Evolutionary conservation across 2,888 invertebrate species (phyloP), one percentile per base, ranked within the genome.

Genomic region (Seladonia tumulorum): DNA sequence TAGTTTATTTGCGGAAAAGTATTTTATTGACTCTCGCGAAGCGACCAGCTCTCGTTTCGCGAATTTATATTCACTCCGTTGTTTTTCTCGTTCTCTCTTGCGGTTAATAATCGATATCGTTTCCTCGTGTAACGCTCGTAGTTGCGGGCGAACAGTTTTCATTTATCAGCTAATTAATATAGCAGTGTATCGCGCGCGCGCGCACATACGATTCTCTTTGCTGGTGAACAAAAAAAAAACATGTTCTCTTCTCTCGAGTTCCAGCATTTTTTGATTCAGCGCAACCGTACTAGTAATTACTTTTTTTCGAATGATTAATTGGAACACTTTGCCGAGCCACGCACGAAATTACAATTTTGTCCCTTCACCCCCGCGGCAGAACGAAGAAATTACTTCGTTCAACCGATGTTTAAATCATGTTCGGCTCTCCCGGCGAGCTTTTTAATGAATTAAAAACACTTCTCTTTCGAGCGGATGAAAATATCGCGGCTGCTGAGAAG

Each of bases 381-480:
- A 29, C 29, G 29, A 29, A 66, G 35, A 18, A 35, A 66, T 66
- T 66, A 39, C 66, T 66, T 66, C 35, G 5, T 66, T 66, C 10
- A 10, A 0, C 35, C 1, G 22, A 39, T 66, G 66, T 22, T 66
- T 66, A 39, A 39, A 39, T 39, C 35, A 35, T 22, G 66, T 35
- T 66, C 66, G 66, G 18, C 18, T 29, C 18, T 29, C 1, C 10
- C 1, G 22, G 22, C 10, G 35, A 66, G 8, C 10, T 39, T 66
- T 66, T 22, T 66, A 66, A 66, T 4, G 66, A 66, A 66, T 66
- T 35, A 22, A 35, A 66, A 66, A 66, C 66, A 66, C 35, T 39
- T 66, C 66, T 39, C 66, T 39, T 66, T 39, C 66, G 10, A 35
- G 18, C 66, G 66, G 18, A 8, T 35, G 35, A 66, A 66, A 66